Conservation (phyloP, 2,113 vertebrate genomes). For the Elephantulus edwardii region DNA sequence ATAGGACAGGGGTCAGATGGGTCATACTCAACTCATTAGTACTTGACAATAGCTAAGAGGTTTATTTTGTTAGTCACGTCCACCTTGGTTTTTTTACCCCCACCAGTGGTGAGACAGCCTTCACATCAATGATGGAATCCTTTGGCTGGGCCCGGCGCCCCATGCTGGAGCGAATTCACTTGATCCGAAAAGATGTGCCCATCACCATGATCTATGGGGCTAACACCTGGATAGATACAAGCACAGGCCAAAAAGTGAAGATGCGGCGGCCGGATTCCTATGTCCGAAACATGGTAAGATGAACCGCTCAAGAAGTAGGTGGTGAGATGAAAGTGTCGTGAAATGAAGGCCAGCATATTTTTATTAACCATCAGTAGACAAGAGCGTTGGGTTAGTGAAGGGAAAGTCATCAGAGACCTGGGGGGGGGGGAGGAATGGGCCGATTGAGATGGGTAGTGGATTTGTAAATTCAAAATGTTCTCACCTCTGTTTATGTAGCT, state of each 20-base stretch:
- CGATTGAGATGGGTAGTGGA: not conserved
- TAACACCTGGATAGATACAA: constrained; percentile 91
- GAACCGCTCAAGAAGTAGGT: not conserved
- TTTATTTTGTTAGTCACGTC: not conserved
- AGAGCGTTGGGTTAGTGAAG: not conserved
- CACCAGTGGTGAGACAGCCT: constrained; percentile 91
- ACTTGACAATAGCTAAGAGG: no score
- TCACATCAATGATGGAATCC: constrained; percentile 90
- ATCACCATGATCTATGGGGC: constrained; percentile 91
- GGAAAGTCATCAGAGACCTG: not conserved
- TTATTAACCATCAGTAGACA: not conserved
- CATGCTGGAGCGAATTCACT: constrained; percentile 90
- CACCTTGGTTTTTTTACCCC: not conserved
- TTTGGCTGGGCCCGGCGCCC: constrained; percentile 93
- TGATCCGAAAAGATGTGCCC: constrained; percentile 88
- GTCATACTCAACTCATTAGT: no score
- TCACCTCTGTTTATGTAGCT: not conserved
- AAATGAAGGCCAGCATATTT: not conserved
- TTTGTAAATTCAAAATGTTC: not conserved
- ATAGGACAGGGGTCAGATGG: no score
- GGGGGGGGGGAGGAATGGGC: not conserved
- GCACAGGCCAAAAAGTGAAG: constrained; percentile 85
- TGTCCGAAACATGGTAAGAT: constrained; percentile 88
- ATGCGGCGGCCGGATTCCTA: constrained; percentile 82
- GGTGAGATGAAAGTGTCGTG: not conserved